A percentile compares a stretch with the other conserved stretches of the same genome.
Conservation (phyloP, 2,113 vertebrate species). For the Pterocles burchelli region DNA sequence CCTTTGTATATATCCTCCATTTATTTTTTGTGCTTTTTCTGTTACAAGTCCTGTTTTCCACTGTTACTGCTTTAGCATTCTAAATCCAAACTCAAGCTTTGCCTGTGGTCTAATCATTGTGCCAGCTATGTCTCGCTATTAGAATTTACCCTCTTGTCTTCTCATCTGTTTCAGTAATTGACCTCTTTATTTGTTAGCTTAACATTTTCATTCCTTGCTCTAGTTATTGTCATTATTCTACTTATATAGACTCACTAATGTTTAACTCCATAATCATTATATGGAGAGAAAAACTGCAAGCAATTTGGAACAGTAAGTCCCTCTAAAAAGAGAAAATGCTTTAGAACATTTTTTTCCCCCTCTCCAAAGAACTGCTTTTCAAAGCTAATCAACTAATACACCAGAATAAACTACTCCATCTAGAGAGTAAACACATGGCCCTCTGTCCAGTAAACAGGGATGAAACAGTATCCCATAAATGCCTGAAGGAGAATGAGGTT, state of each 20-base stretch:
- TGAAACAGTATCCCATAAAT: background rate
- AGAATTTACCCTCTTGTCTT: conserved; percentile 28
- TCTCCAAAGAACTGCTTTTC: conserved; percentile 21
- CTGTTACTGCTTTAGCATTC: background rate
- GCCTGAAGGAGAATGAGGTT: conserved; percentile 14
- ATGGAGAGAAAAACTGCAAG: conserved; percentile 36
- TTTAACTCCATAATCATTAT: conserved; percentile 48
- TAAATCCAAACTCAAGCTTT: conserved; percentile 12
- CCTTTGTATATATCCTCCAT: background rate
- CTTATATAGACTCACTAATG: conserved; percentile 38
- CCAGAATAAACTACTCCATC: background rate
- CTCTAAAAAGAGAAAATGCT: conserved; percentile 43
- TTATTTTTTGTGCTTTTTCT: background rate
- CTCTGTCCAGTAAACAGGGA: conserved; percentile 21
- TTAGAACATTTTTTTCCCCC: background rate
- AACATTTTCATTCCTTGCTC: conserved; percentile 50
- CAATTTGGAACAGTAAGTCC: conserved; percentile 42
- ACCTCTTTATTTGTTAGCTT: conserved; percentile 60
- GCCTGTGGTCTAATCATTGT: conserved; percentile 39
- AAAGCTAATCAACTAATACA: conserved; percentile 37
- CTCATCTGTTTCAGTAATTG: conserved; percentile 50
- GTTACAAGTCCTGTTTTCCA: background rate
- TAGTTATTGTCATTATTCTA: conserved; percentile 43
- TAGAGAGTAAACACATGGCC: background rate
- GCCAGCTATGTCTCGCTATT: conserved; percentile 29